A percentile compares a stretch with the other conserved stretches of the same genome.
Conservation (phyloP, 2,797 vertebrate genomes). For the Anas acuta region DNA sequence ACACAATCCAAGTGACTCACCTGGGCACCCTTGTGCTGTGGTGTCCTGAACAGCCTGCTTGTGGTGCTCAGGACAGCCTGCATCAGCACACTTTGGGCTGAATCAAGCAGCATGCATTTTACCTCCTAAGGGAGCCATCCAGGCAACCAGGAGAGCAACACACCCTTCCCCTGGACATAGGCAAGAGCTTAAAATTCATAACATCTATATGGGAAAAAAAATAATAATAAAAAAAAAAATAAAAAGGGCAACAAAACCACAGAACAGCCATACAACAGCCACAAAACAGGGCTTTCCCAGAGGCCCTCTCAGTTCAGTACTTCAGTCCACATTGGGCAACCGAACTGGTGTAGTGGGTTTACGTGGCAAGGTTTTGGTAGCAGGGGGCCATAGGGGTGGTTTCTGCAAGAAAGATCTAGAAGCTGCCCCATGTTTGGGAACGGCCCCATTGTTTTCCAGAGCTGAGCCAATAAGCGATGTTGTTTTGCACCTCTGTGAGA, state of each 20-base stretch:
- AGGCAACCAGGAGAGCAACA: not conserved
- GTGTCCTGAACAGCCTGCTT: no score
- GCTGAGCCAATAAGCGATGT: no score
- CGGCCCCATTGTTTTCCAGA: no score
- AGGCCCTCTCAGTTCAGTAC: not conserved
- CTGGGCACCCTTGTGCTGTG: rapidly evolving
- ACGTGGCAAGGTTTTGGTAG: no score
- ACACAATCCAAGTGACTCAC: not conserved
- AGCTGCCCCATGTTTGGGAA: no score
- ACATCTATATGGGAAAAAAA: no score
- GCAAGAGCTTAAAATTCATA: not conserved
- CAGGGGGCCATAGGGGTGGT: no score
- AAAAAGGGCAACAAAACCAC: not conserved
- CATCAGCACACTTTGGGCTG: not conserved
- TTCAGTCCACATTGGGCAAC: rapidly evolving
- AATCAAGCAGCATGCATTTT: rapidly evolving
- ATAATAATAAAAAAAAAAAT: not conserved
- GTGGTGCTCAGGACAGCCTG: not conserved
- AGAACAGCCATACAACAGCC: not conserved
- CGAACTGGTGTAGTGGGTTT: no score
- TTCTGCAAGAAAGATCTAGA: no score
- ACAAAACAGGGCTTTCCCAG: no score
- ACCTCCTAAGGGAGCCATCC: not conserved
- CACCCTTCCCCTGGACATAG: not conserved
- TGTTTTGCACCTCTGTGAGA: no score